These are phyloP conservation scores for Aphidius colemani DNA, from an alignment of 2,888 invertebrate species.

Conservation along the genomic window DNA sequence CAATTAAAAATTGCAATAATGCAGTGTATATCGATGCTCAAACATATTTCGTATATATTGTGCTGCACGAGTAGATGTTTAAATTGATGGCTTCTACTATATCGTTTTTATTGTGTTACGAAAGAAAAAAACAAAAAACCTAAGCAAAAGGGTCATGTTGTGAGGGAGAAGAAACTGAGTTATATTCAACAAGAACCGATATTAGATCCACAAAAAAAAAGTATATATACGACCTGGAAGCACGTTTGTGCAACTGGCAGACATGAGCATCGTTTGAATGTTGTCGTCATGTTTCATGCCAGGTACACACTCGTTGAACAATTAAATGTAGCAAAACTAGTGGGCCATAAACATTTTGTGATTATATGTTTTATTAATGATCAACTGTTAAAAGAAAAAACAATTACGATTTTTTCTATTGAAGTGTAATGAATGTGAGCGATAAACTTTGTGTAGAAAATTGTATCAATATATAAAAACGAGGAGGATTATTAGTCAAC, in stretches of 20 bases:
- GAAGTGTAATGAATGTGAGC: too few relatives aligned
- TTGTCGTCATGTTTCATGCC: constrained; percentile 28
- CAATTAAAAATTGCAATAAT: too few relatives aligned
- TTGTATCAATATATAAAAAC: too few relatives aligned
- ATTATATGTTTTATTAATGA: background rate
- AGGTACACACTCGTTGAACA: constrained; percentile 27
- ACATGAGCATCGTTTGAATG: constrained; percentile 23
- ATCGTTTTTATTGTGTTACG: background rate
- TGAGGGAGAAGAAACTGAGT: constrained; percentile 10
- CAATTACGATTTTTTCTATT: too few relatives aligned
- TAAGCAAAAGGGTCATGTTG: constrained; percentile 11
- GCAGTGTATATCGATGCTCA: too few relatives aligned
- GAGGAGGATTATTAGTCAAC: background rate
- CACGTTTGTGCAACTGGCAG: constrained; percentile 29
- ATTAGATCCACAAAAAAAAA: constrained; percentile 12
- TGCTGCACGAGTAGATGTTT: too few relatives aligned
- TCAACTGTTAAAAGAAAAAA: too few relatives aligned
- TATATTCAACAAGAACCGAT: constrained; percentile 20
- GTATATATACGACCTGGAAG: constrained; percentile 23
- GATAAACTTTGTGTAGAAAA: too few relatives aligned
- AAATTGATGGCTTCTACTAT: too few relatives aligned
- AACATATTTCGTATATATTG: too few relatives aligned
- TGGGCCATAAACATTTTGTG: constrained; percentile 10
- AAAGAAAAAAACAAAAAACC: constrained; percentile 7
- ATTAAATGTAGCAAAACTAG: constrained; percentile 17